Evolutionary conservation across 53 echinoderm and acorn worm genomes (phyloP).

Genomic region (Hippasteria phrygiana): DNA sequence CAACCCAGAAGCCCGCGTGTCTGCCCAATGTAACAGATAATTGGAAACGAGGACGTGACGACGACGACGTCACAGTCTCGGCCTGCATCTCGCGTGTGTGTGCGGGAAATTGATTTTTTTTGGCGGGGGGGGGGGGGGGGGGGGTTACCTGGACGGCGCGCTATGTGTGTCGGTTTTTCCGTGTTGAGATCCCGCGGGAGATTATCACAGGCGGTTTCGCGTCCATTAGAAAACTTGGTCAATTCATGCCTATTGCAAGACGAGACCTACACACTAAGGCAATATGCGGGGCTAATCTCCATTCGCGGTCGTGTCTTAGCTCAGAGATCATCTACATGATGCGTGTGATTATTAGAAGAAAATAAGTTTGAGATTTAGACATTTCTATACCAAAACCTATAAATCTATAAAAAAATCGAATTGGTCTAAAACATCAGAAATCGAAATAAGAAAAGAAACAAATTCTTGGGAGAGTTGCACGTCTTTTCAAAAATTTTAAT

Average conservation of each 20-base stretch:
- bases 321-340: background rate
- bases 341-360: background rate
- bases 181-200: background rate
- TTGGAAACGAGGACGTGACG: background rate
- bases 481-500: too few species aligned
- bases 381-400: too few species aligned
- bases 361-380: too few species aligned
- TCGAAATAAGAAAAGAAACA: too few species aligned
- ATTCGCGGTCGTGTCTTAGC: background rate
- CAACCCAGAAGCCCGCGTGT: constrained; percentile 27
- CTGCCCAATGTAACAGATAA: background rate
- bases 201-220: constrained; percentile 2
- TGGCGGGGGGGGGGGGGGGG: too few species aligned
- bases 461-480: too few species aligned
- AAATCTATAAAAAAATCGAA: too few species aligned
- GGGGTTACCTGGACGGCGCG: background rate
- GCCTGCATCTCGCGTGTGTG: background rate
- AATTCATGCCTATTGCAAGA: background rate
- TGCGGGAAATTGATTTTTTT: background rate
- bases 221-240: constrained; percentile 20
- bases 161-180: background rate
- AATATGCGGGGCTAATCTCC: background rate
- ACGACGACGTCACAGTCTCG: constrained; percentile 25
- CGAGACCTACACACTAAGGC: constrained; percentile 1
- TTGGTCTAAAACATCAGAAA: too few species aligned